Evolutionary conservation across 2,797 vertebrate genomes (phyloP), one percentile per base, ranked within the genome.

Genomic region (Alfaro cultratus): DNA sequence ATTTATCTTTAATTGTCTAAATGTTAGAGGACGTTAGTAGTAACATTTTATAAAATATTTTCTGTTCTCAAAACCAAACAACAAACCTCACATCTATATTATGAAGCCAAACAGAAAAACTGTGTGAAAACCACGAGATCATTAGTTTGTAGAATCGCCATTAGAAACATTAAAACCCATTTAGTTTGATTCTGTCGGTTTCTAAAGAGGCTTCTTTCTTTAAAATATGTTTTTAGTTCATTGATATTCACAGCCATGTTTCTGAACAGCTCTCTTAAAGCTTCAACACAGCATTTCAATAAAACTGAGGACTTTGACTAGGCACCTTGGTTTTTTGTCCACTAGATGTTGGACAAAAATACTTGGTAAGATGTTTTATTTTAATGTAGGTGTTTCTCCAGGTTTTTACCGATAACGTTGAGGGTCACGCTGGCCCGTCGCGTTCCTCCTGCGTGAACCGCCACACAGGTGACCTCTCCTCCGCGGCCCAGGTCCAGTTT

Each of bases 341-440:
- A 49, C 16, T 16, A 47, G 46, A 47, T 5, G 18, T 21, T 21
- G 18, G 47, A 49, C 18, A 49, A 49, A 49, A 49, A 49, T 21
- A 49, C 18, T 21, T 49, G 6, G 6, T 49, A 1, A 21, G 47
- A 49, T 8, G 18, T 49, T 49, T 49, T 49, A 21, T 49, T 49
- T 49, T 2, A 21, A 7, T 34, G 60, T 21, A 36, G 1, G 1
- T 0, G 18, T n/a, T 2, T 4, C 46, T 67, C 11, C 16, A 73
- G 11, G 5, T 94, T 53, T 94, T 53, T 93, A 98, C 97, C 97
- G 51, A 96, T 93, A 64, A 97, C 83, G 7, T 90, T 94, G 79
- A 98, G 87, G 1, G 87, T 77, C 29, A 93, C 85, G 18, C 86
- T 87, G 62, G 91, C 90, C 0, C 83, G 91, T 13, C 87, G 83